A percentile compares a stretch with the other conserved stretches of the same genome.
Conservation (phyloP, 2,888 invertebrate species). For the Lasioglossum calceatum region DNA sequence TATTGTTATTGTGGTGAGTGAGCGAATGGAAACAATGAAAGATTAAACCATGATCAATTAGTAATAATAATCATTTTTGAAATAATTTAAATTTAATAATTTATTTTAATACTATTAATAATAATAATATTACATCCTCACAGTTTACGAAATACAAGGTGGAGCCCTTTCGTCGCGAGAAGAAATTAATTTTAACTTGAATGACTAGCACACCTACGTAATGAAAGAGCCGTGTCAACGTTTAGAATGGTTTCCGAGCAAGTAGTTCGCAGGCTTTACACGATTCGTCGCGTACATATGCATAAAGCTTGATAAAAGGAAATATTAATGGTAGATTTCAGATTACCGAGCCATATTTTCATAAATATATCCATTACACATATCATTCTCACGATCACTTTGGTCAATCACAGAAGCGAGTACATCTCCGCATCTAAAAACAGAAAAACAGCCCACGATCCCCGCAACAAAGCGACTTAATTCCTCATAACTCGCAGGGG, state of each 20-base stretch:
- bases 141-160: neutral
- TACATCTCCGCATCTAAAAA: neutral
- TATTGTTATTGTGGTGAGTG: too few species aligned
- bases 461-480: neutral
- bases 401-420: neutral
- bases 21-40: too few species aligned
- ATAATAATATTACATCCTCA: neutral
- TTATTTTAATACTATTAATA: too few species aligned
- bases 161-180: neutral
- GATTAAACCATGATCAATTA: too few species aligned
- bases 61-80: too few species aligned
- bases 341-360: neutral
- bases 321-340: neutral
- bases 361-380: neutral
- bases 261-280: neutral
- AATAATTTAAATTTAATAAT: too few species aligned
- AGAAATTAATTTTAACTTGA: neutral
- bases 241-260: neutral
- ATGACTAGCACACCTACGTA: neutral
- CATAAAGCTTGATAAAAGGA: neutral
- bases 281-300: neutral
- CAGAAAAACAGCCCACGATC: neutral
- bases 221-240: neutral
- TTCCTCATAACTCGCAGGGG: constrained; percentile 2
- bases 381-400: neutral